Conservation (phyloP, 2,113 vertebrate genomes). For the Okapia johnstoni region DNA sequence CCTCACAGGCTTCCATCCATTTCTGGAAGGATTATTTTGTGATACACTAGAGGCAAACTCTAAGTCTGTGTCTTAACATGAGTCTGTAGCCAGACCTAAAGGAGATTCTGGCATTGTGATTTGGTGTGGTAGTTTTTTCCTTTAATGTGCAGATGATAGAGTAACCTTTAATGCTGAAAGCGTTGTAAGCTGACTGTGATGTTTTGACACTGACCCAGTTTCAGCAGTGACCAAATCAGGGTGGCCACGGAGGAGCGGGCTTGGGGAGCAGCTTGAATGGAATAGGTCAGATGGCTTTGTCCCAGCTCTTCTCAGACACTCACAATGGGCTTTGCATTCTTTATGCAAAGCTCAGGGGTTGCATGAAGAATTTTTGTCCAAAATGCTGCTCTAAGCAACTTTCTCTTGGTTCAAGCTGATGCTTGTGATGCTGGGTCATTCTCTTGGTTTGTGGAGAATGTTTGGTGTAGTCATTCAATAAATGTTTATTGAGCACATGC, state of each 20-base stretch:
- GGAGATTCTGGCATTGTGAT: neutral
- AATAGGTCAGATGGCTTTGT: slow-evolving; percentile 40
- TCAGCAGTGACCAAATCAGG: slow-evolving; percentile 56
- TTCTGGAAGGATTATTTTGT: slow-evolving; percentile 12
- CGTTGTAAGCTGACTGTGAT: slow-evolving; percentile 1
- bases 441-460: slow-evolving; percentile 1
- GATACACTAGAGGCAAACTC: neutral
- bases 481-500: neutral
- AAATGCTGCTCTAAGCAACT: neutral
- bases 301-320: neutral
- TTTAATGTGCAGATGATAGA: neutral
- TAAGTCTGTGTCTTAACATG: neutral
- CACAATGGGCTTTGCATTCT: neutral
- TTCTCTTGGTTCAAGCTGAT: neutral
- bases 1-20: neutral
- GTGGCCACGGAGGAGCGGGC: neutral
- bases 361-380: neutral
- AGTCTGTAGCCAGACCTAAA: neutral
- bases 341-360: neutral
- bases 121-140: neutral
- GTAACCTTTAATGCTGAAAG: slow-evolving; percentile 29
- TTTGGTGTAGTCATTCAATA: neutral
- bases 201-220: slow-evolving; percentile 67
- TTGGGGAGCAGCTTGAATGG: neutral
- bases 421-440: neutral